Base-by-base conservation (phyloP, 2,797 vertebrate species). In the Ambastaia sidthimunki region DNA sequence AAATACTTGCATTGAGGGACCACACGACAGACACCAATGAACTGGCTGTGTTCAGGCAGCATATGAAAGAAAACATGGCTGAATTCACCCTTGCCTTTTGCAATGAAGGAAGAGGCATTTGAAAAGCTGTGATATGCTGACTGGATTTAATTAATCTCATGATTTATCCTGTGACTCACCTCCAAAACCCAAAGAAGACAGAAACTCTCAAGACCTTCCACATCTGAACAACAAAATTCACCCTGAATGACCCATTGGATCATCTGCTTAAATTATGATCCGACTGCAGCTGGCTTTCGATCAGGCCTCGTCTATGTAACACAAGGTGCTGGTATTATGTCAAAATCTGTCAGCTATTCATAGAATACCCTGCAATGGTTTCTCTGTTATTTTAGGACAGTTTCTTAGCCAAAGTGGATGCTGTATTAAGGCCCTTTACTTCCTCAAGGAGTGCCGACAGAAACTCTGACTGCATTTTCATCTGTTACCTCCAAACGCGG, bases 401-500 rank as follows among this genome's bases (percentile, higher is more conserved):
- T 28, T 1, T 54, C 66, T 52, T n/a, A 48, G 25, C 19, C 54
- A 18, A 48, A 37, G 47, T 21, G 5, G 57, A 71, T 55, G 70
- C 13, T n/a, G 28, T 31, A 37, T 10, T 48, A 12, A 52, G 52
- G 63, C 37, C 28, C 13, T 69, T 52, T 37, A 28, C 25, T 52
- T 77, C 31, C 75, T 69, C 18, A 69, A 41, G 15, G 54, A 37
- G 23, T 7, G 50, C 78, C 11, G 18, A 44, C 50, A 66, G 31
- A 74, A 50, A 70, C 44, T 52, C 60, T 74, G 75, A 79, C 67
- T 70, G 76, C 68, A 54, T 83, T 83, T 76, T 82, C 76, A 77
- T 85, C 68, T 72, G 74, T 77, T 76, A 65, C 84, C 71, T 66
- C 77, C 69, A 70, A 74, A 80, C 66, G 48, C 48, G 47, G 78